phyloP scores from a whole-genome alignment of 2,888 invertebrate genomes.

The Drosophila paramelanica region DNA sequence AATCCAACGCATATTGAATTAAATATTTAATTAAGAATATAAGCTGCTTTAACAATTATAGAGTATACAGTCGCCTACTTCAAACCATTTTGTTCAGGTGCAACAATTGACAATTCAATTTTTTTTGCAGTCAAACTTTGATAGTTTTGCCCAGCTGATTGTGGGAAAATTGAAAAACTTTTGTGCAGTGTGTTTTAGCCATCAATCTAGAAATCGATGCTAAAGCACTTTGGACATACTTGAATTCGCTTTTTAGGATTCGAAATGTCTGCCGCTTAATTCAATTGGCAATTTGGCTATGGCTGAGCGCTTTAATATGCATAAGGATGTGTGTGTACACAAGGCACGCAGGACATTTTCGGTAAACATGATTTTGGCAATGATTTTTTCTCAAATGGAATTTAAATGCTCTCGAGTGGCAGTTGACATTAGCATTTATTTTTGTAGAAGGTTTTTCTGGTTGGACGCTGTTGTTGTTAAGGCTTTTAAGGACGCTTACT shows the following conservation, averaged over 20 bases:
- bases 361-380: constrained; percentile 65
- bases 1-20: background rate
- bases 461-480: constrained; percentile 10
- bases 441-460: constrained; percentile 13
- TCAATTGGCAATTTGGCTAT: constrained; percentile 12
- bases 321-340: constrained; percentile 20
- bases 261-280: constrained; percentile 36
- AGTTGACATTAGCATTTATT: constrained; percentile 76
- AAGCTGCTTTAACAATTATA: background rate
- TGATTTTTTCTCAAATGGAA: constrained; percentile 68
- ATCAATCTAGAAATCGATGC: constrained; percentile 34
- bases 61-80: background rate
- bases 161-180: constrained; percentile 53
- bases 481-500: constrained; percentile 36
- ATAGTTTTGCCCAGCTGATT: constrained; percentile 34
- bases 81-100: background rate
- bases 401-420: constrained; percentile 72
- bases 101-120: constrained; percentile 31
- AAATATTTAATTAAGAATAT: background rate
- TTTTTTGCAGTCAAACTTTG: no score
- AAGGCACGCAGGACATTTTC: constrained; percentile 32
- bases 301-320: constrained; percentile 52
- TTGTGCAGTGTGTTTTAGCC: constrained; percentile 38
- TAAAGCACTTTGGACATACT: constrained; percentile 13
- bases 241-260: constrained; percentile 26